Evolutionary conservation across 1,140 invertebrate species (phyloP), one percentile per base, ranked within the genome.

Genomic region (Melitaea cinxia): DNA sequence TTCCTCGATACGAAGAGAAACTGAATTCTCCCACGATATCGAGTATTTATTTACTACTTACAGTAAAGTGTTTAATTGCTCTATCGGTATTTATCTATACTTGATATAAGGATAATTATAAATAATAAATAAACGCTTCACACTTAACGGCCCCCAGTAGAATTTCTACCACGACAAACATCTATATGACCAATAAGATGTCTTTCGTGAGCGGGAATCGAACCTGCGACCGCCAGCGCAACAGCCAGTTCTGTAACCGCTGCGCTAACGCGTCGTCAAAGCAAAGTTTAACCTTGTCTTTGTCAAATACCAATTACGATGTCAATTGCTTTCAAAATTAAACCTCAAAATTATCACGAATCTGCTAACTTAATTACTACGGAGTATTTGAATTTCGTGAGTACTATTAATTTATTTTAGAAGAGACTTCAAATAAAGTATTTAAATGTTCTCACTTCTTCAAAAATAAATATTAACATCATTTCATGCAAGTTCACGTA

Each of bases 341-440:
- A 68, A 59, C 68, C 63, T 19, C 56, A 55, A 71, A 70, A 60
- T 79, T 77, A 78, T 71, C 67, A 70, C 42, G 45, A 19, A 39
- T 23, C 7, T 49, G 65, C 61, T 70, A 69, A 73, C 47, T 10
- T 56, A 49, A 70, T 58, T 65, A 65, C 67, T 54, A 53, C 35
- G 9, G 21, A 70, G 35, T 61, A 58, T 49, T 65, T 50, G 35
- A 60, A 68, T 42, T 65, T 65, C 59, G 53, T 56, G 50, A 47
- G 19, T 55, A 15, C n/a, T 4, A 14, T 1, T 39, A 39, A 39
- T 2, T 14, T 39, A 14, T 39, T 39, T 42, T 19, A 9, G 4
- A 9, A 19, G 4, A 17, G 1, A 5, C 12, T 42, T 42, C 17
- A 6, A 5, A 2, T 5, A 0, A 15, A 42, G 5, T 14, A 33